These are phyloP conservation scores for Chionis minor DNA, from an alignment of 2,113 vertebrate species.

Conservation along the genomic window DNA sequence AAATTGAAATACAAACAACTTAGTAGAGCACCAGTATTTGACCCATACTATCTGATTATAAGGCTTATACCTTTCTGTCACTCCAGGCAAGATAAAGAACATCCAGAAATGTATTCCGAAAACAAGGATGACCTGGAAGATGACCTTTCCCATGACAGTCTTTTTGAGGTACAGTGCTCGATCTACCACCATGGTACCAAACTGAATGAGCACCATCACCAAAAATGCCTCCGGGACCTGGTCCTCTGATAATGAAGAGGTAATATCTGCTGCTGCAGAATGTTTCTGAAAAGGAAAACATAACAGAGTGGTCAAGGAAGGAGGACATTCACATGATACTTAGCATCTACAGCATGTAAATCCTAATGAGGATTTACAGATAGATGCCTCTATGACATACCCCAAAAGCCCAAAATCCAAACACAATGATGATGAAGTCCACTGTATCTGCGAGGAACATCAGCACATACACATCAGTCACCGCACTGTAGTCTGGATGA, in stretches of 20 bases:
- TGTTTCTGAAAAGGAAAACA: constrained; percentile 86
- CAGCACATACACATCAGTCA: constrained; percentile 96
- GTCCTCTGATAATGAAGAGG: constrained; percentile 95
- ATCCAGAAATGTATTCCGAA: constrained; percentile 99
- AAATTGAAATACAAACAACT: neutral
- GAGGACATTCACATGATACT: neutral
- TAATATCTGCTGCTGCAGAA: constrained; percentile 93
- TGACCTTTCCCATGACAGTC: constrained; percentile 94
- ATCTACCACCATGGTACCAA: constrained; percentile 98
- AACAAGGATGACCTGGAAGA: constrained; percentile 96
- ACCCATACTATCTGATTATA: neutral
- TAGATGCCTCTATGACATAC: constrained; percentile 73
- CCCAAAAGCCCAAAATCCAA: constrained; percentile 97
- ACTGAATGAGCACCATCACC: constrained; percentile 98
- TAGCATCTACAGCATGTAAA: neutral
- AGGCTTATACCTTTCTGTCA: constrained; percentile 89
- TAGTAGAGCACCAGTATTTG: neutral
- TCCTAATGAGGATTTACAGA: neutral
- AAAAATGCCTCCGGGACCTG: constrained; percentile 94
- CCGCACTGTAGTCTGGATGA: constrained; percentile 96
- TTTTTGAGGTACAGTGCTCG: constrained; percentile 95
- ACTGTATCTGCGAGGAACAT: constrained; percentile 98
- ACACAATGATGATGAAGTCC: constrained; percentile 98
- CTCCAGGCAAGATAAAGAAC: constrained; percentile 95
- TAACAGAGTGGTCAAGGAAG: neutral